phyloP scores from a whole-genome alignment of 2,797 vertebrate genomes.

The Tapirus indicus region DNA sequence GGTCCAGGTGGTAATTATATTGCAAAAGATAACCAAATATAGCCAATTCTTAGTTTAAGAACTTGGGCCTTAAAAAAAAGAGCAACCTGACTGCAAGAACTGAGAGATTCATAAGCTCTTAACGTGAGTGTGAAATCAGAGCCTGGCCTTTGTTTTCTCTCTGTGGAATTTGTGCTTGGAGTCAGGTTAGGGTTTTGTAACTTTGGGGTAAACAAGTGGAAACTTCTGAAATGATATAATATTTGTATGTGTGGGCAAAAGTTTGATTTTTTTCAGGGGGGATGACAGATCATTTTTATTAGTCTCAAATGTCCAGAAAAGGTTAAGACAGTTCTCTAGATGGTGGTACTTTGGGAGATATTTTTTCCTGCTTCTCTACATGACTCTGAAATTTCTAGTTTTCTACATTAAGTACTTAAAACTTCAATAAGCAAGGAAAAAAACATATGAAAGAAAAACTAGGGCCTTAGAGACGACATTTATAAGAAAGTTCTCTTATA shows the following conservation, averaged over 20 bases:
- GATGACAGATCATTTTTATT: not conserved
- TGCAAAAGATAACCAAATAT: conserved; percentile 6
- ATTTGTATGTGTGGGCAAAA: not conserved
- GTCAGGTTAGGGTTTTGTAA: conserved; percentile 63
- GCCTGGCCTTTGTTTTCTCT: not conserved
- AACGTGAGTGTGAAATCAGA: not conserved
- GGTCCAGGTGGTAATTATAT: not conserved
- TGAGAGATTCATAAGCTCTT: not conserved
- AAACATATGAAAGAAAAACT: not conserved
- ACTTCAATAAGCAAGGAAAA: conserved; percentile 18
- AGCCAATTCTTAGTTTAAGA: conserved; percentile 34
- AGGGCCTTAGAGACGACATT: not conserved
- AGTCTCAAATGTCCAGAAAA: not conserved
- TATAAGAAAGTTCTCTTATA: conserved; percentile 25
- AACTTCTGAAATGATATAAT: conserved; percentile 44
- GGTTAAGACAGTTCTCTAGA: not conserved
- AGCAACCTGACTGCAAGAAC: not conserved
- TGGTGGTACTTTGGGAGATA: not conserved
- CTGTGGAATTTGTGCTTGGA: conserved; percentile 20
- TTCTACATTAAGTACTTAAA: conserved; percentile 26
- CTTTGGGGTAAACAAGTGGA: conserved; percentile 18
- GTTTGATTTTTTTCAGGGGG: not conserved
- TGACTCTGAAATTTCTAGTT: conserved; percentile 13
- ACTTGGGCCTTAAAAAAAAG: conserved; percentile 32
- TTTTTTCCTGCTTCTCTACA: not conserved